Conservation (phyloP, 1,140 invertebrate species). For the Charaxes varanes region DNA sequence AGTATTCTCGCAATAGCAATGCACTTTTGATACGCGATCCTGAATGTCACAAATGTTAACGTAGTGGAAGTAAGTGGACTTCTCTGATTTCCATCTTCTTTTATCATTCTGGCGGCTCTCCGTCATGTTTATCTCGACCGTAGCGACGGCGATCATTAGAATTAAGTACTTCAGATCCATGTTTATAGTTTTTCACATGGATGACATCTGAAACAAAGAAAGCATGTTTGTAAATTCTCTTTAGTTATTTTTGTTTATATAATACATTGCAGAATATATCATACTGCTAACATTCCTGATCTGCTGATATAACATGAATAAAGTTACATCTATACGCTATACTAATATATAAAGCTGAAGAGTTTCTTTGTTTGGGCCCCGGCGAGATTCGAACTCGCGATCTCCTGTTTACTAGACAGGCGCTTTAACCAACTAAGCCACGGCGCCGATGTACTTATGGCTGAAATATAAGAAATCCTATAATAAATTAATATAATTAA, state of each 20-base stretch:
- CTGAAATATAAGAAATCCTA: too few species aligned
- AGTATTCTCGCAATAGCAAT: slow-evolving; percentile 67
- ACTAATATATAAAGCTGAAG: too few species aligned
- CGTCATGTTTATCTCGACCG: slow-evolving; percentile 60
- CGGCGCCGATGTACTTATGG: slow-evolving; percentile 75
- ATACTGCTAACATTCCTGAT: too few species aligned
- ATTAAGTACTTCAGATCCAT: slow-evolving; percentile 66
- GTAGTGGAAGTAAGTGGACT: slow-evolving; percentile 51
- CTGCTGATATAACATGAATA: too few species aligned
- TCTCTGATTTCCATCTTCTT: slow-evolving; percentile 60
- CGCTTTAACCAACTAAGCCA: slow-evolving; percentile 81
- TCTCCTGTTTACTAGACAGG: slow-evolving; percentile 81
- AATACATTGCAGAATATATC: too few species aligned
- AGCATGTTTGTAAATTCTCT: background rate
- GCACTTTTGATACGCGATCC: slow-evolving; percentile 65
- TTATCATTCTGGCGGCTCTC: slow-evolving; percentile 64
- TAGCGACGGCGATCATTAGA: slow-evolving; percentile 59
- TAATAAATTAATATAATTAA: too few species aligned
- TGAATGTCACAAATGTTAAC: slow-evolving; percentile 69
- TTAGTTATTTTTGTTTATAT: too few species aligned
- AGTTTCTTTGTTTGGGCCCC: too few species aligned
- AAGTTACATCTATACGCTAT: too few species aligned
- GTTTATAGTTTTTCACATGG: slow-evolving; percentile 43
- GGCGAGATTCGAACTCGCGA: slow-evolving; percentile 63
- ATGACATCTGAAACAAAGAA: slow-evolving; percentile 56